phyloP scores from a whole-genome alignment of 2,113 vertebrate genomes.

The Microtus pennsylvanicus region DNA sequence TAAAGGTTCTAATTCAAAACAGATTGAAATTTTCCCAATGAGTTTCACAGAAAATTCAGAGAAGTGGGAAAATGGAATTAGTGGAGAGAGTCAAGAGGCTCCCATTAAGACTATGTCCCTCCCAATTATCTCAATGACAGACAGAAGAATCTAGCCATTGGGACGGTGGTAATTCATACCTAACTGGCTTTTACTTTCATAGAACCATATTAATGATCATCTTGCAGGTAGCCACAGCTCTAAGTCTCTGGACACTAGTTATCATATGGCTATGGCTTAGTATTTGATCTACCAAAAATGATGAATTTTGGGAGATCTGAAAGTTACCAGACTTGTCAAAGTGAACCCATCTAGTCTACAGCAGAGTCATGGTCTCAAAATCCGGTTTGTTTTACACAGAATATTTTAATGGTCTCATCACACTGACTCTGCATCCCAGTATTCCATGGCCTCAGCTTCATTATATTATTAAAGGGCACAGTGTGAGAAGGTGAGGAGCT shows the following conservation, averaged over 20 bases:
- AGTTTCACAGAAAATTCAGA: background rate
- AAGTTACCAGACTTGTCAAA: background rate
- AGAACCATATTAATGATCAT: background rate
- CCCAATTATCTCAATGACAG: background rate
- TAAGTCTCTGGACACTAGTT: too few species aligned
- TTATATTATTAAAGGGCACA: background rate
- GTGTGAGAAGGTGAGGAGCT: background rate
- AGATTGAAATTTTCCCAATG: background rate
- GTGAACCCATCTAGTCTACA: background rate
- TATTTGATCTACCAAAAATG: background rate
- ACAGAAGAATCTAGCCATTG: background rate
- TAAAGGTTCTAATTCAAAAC: background rate
- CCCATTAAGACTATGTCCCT: background rate
- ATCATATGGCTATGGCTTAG: background rate
- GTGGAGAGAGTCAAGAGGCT: background rate
- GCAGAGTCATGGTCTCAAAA: background rate
- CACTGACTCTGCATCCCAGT: background rate
- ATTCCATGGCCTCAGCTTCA: background rate
- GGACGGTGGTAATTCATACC: fast-evolving
- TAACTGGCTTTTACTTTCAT: fast-evolving
- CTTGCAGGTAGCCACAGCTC: background rate
- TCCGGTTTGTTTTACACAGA: background rate
- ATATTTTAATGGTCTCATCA: background rate
- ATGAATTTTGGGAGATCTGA: background rate
- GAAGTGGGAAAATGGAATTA: background rate